Evolutionary conservation across 2,113 vertebrate genomes (phyloP).

Genomic region (Cnemophilus loriae): DNA sequence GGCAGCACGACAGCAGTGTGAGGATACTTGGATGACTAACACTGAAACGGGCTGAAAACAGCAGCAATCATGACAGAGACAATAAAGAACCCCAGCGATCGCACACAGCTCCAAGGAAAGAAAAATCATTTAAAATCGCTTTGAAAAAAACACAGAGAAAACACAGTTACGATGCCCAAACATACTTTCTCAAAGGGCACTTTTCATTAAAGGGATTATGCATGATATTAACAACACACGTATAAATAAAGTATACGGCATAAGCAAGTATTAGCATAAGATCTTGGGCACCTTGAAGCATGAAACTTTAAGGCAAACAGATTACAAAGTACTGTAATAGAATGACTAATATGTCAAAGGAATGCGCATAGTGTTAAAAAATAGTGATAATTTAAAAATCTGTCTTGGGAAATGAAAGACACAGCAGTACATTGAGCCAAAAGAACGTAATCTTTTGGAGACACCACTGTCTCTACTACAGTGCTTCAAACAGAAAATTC

Average conservation of each 20-base stretch:
- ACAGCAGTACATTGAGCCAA: background rate
- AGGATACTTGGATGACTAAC: background rate
- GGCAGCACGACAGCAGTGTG: background rate
- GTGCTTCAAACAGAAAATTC: background rate
- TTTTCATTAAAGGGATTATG: background rate
- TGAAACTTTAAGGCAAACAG: background rate
- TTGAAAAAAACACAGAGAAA: background rate
- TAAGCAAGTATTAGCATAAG: background rate
- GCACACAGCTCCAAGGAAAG: background rate
- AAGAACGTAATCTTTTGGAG: background rate
- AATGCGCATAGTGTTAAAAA: fast-evolving
- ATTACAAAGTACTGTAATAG: background rate
- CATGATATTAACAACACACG: background rate
- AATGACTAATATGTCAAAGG: background rate
- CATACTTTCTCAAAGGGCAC: background rate
- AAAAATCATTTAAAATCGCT: background rate
- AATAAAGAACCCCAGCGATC: background rate
- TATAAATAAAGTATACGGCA: background rate
- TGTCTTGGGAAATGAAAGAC: background rate
- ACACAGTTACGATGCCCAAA: background rate
- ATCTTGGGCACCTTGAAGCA: background rate
- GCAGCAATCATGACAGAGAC: constrained; percentile 13
- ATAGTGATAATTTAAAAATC: background rate
- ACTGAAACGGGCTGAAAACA: background rate
- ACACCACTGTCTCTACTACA: background rate